Percentiles rank a stretch among this genome's conserved stretches.
These are phyloP conservation scores for Oryctes rhinoceros DNA, from an alignment of 1,140 invertebrate genomes.

Conservation along the genomic window DNA sequence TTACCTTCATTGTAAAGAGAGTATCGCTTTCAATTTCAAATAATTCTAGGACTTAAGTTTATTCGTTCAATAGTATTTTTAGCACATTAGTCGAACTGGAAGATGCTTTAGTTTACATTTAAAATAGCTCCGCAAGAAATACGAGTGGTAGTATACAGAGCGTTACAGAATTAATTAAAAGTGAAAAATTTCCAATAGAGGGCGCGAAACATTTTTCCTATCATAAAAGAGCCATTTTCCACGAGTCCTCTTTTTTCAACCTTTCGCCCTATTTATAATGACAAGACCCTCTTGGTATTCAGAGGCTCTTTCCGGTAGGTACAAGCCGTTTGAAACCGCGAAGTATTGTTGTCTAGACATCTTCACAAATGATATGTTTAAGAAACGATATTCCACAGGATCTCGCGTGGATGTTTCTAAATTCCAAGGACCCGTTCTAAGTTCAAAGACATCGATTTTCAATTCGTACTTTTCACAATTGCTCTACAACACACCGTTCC, in stretches of 20 bases:
- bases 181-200: too few species aligned
- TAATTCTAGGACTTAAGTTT: background rate
- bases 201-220: background rate
- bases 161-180: too few species aligned
- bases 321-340: background rate
- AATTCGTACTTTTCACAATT: background rate
- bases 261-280: background rate
- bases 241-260: background rate
- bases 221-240: background rate
- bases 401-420: background rate
- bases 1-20: too few species aligned
- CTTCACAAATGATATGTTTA: slow-evolving; percentile 7
- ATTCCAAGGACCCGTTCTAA: slow-evolving; percentile 8
- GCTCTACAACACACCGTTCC: background rate
- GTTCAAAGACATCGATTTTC: slow-evolving; percentile 1
- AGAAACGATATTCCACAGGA: background rate
- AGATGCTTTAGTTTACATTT: slow-evolving; percentile 18
- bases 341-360: background rate
- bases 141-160: too few species aligned
- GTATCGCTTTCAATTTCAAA: too few species aligned
- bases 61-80: slow-evolving; percentile 6
- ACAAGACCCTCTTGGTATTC: background rate
- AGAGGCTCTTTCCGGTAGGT: background rate
- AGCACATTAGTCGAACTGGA: background rate
- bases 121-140: background rate